A percentile compares a stretch with the other conserved stretches of the same genome.
Conservation (phyloP, 1,140 invertebrate genomes). For the Holotrichia oblita region DNA sequence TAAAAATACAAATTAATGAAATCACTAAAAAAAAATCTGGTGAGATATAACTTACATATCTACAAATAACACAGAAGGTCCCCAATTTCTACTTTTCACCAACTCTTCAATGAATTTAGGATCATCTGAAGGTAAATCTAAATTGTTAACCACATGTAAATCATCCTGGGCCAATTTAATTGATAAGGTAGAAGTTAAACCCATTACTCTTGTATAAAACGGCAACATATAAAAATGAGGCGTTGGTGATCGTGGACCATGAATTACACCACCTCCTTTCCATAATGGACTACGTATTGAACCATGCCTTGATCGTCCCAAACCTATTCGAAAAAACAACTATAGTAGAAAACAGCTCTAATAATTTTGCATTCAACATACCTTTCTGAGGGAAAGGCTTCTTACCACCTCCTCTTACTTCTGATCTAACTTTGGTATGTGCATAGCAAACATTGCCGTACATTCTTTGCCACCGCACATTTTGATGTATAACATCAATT, state of each 20-base stretch:
- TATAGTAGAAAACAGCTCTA: not conserved
- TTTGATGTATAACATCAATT: slow-evolving; percentile 88
- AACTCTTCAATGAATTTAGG: slow-evolving; percentile 82
- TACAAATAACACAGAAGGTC: slow-evolving; percentile 93
- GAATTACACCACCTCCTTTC: slow-evolving; percentile 80
- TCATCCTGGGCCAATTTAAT: slow-evolving; percentile 95
- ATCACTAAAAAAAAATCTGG: too few species aligned
- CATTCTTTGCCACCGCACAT: slow-evolving; percentile 88
- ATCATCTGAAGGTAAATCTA: slow-evolving; percentile 88
- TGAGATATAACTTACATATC: slow-evolving; percentile 74
- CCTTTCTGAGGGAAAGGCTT: slow-evolving; percentile 99
- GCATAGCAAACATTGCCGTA: slow-evolving; percentile 84
- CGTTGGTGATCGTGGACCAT: slow-evolving; percentile 89
- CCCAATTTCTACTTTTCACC: slow-evolving; percentile 88
- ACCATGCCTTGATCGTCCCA: slow-evolving; percentile 88
- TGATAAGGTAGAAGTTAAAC: slow-evolving; percentile 84
- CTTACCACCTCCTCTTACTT: slow-evolving; percentile 85
- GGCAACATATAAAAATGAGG: slow-evolving; percentile 94
- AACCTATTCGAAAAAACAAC: slow-evolving; percentile 53
- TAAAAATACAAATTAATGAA: slow-evolving; percentile 59
- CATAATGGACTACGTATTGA: slow-evolving; percentile 90
- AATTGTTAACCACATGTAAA: slow-evolving; percentile 87
- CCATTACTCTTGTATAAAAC: slow-evolving; percentile 76
- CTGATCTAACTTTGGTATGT: slow-evolving; percentile 78
- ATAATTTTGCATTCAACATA: slow-evolving; percentile 35